These are phyloP conservation scores for Pollenia labialis DNA, from an alignment of 2,888 invertebrate species.

Conservation along the genomic window DNA sequence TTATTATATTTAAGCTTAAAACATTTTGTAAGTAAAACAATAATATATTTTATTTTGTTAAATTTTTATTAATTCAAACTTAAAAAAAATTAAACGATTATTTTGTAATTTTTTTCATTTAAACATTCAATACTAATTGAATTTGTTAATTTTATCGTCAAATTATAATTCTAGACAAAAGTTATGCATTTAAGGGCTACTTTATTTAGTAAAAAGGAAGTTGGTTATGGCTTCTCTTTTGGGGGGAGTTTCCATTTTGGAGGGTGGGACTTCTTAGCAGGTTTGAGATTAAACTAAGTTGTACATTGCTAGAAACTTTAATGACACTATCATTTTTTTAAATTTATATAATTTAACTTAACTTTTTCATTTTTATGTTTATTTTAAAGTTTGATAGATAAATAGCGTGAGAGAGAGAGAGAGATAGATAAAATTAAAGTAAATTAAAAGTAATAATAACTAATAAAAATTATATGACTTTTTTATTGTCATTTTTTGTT, in stretches of 20 bases:
- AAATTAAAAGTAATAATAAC: slow-evolving; percentile 20
- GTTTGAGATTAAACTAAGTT: slow-evolving; percentile 66
- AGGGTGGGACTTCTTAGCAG: slow-evolving; percentile 13
- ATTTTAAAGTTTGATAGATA: slow-evolving; percentile 18
- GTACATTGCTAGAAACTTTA: slow-evolving; percentile 60
- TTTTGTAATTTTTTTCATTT: slow-evolving; percentile 8
- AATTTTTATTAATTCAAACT: slow-evolving; percentile 67
- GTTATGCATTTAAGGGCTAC: slow-evolving; percentile 22
- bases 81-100: slow-evolving; percentile 50
- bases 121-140: slow-evolving; percentile 37
- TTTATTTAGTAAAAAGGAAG: slow-evolving; percentile 27
- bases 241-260: slow-evolving; percentile 5
- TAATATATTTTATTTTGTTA: slow-evolving; percentile 41
- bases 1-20: no score
- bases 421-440: background rate
- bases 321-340: slow-evolving; percentile 37
- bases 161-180: background rate
- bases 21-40: background rate
- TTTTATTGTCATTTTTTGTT: background rate
- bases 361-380: background rate
- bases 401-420: background rate
- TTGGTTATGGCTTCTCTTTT: background rate
- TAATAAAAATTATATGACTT: slow-evolving; percentile 43
- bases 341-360: slow-evolving; percentile 26
- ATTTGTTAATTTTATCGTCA: slow-evolving; percentile 30